Base-by-base conservation (phyloP, 2,888 invertebrate genomes). In the Itoplectis maculator region DNA sequence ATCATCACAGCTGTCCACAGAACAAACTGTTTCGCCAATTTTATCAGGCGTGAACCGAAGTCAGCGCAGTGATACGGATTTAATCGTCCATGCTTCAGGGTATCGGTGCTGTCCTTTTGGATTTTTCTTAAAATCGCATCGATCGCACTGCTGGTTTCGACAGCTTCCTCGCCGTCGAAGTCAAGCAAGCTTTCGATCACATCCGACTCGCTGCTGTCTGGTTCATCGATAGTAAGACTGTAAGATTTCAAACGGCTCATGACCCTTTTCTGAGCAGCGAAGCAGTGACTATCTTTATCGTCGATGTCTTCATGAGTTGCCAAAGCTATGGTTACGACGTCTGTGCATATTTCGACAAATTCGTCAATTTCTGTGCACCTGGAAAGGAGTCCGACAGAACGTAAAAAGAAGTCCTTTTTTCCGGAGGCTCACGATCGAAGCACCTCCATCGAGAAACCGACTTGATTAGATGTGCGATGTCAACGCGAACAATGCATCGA, bases 391-490 rank as follows among this genome's bases (percentile, higher is more conserved):
- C 61, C 85, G 0, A 87, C 72, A 47, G 84, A 86, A 4, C 87
- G 81, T 5, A 82, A 13, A 78, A 75, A 87, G 45, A 87, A 87
- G 40, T 87, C 85, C 70, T 87, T 86, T 82, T 61, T 7, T 47
- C 51, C 0, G 51, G 49, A 51, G 37, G 9, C 47, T 77, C 69
- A 5, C 69, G 74, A 15, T 45, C 68, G 37, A 87, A 86, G 63
- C 84, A 83, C 7, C 18, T 51, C 84, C 84, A 86, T 6, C 79
- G 49, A 7, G 78, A 63, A 7, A 88, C 82, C 5, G 83, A 37
- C 40, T 86, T 86, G 0, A 88, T 86, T 8, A 88, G 59, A 69
- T 88, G 88, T 0, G 87, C 87, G n/a, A 88, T 86, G 73, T 88
- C 88, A 6, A 86, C 69, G 20, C 87, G 79, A 13, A 87, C 65